Conservation (phyloP, 2,888 invertebrate genomes). For the Hemithea aestivaria region DNA sequence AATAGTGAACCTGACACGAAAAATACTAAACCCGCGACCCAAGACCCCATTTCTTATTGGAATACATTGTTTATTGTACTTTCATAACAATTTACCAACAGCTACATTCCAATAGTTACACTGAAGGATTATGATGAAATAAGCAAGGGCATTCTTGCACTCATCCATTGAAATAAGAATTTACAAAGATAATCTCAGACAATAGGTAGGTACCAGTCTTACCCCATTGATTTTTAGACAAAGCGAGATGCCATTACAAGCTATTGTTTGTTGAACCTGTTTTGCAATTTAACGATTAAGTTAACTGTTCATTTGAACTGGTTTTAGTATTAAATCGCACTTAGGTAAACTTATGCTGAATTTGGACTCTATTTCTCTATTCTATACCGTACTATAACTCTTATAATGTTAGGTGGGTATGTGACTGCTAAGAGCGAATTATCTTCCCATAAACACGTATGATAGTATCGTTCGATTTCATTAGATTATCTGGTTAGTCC, state of each 20-base stretch:
- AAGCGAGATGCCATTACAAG: slow-evolving; percentile 59
- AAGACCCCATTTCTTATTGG: slow-evolving; percentile 28
- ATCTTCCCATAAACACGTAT: slow-evolving; percentile 4
- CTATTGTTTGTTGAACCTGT: slow-evolving; percentile 65
- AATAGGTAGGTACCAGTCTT: slow-evolving; percentile 45
- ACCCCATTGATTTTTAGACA: slow-evolving; percentile 58
- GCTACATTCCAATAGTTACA: neutral
- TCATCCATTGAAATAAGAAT: slow-evolving; percentile 15
- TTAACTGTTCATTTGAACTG: slow-evolving; percentile 39
- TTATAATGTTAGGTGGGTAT: too few species aligned
- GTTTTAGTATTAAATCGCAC: slow-evolving; percentile 14
- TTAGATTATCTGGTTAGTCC: slow-evolving; percentile 15
- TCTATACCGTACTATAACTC: too few species aligned
- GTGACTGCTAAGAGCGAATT: too few species aligned
- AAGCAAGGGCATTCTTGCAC: slow-evolving; percentile 15
- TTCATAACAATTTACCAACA: neutral
- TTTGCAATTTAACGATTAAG: slow-evolving; percentile 50
- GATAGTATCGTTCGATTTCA: slow-evolving; percentile 6
- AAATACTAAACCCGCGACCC: slow-evolving; percentile 35
- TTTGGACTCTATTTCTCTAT: too few species aligned
- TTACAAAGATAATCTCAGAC: slow-evolving; percentile 40
- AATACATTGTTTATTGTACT: slow-evolving; percentile 6
- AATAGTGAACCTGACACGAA: slow-evolving; percentile 46
- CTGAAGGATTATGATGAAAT: slow-evolving; percentile 9
- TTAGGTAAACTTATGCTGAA: slow-evolving; percentile 2